These are phyloP conservation scores for Cephalopholis sonnerati DNA, from an alignment of 2,113 vertebrate species.

Conservation along the genomic window DNA sequence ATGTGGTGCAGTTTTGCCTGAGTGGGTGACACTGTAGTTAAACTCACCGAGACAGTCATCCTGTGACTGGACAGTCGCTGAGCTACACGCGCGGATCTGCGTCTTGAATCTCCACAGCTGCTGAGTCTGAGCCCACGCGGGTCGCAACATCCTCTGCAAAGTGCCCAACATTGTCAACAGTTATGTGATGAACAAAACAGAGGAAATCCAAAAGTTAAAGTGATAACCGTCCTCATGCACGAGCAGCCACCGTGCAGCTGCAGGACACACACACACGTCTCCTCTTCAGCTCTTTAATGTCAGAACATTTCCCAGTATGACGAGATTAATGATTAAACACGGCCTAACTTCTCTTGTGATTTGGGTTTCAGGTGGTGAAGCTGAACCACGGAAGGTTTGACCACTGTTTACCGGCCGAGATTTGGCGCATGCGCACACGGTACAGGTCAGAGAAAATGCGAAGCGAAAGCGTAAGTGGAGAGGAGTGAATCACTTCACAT, in stretches of 20 bases:
- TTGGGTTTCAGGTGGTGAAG: no score
- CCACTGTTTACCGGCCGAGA: no score
- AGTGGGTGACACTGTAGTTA: fast-evolving
- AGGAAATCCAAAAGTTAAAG: neutral
- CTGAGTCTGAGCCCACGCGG: neutral
- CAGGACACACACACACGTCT: no score
- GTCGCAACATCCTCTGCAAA: constrained; percentile 5
- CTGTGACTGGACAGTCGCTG: constrained; percentile 28
- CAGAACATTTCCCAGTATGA: fast-evolving
- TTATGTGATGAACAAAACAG: neutral
- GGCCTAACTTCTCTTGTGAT: neutral
- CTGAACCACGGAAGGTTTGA: no score
- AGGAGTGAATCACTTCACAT: no score
- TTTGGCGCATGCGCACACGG: no score
- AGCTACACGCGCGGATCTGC: constrained; percentile 18
- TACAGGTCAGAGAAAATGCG: no score
- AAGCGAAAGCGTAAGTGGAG: no score
- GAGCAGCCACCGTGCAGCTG: neutral
- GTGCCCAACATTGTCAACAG: constrained; percentile 41
- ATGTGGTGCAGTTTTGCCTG: neutral
- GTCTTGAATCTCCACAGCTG: neutral
- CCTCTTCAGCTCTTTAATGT: neutral
- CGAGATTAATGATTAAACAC: constrained; percentile 43
- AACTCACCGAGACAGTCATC: constrained; percentile 79
- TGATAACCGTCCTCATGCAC: fast-evolving